Percentiles rank a stretch among this genome's conserved stretches.
Evolutionary conservation across 2,797 vertebrate genomes (phyloP).

Genomic region (Acipenser oxyrinchus): DNA sequence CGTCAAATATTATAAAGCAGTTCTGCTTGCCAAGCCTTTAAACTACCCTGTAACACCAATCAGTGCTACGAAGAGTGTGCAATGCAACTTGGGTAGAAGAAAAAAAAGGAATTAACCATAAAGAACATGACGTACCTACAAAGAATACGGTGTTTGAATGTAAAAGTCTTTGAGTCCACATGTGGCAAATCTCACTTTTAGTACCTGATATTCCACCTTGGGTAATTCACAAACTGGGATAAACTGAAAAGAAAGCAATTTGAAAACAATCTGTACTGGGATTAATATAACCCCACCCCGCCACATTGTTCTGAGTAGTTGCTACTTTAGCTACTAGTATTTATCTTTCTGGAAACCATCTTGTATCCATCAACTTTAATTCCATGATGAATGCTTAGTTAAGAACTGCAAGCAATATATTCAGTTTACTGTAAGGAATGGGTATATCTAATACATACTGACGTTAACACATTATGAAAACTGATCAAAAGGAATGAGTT

Average conservation of each 20-base stretch:
- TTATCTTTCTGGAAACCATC: no score
- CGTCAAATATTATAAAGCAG: not conserved
- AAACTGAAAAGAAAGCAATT: constrained; percentile 42
- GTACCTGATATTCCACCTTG: constrained; percentile 90
- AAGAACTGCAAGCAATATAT: not conserved
- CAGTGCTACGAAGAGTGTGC: not conserved
- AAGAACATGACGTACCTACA: constrained; percentile 58
- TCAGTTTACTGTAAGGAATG: not conserved
- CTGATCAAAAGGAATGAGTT: no score
- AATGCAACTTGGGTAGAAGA: not conserved
- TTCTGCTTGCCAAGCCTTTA: not conserved
- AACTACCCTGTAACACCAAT: not conserved
- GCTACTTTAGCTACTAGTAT: no score
- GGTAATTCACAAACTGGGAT: constrained; percentile 77
- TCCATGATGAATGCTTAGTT: not conserved
- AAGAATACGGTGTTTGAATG: constrained; percentile 76
- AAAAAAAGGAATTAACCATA: not conserved
- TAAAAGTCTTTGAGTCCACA: constrained; percentile 81
- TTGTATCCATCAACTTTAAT: no score
- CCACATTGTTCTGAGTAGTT: no score
- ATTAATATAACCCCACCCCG: no score
- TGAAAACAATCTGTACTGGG: no score
- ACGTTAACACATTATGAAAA: not conserved
- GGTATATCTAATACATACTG: not conserved
- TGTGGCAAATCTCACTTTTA: constrained; percentile 72